Evolutionary conservation across 2,888 invertebrate species (phyloP).

Genomic region (Meloe dianella): DNA sequence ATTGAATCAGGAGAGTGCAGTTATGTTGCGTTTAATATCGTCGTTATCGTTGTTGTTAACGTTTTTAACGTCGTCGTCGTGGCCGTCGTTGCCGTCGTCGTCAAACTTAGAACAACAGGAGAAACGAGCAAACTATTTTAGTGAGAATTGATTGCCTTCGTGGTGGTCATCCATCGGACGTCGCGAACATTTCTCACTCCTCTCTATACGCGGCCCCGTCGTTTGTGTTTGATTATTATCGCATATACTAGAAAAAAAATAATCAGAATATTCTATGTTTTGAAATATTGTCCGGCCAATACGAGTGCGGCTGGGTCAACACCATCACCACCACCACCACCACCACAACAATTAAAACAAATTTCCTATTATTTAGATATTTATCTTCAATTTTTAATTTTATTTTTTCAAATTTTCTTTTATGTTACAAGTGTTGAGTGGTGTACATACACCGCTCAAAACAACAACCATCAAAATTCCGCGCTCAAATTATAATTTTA

Average conservation of each 20-base stretch:
- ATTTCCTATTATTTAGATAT: conserved; percentile 50
- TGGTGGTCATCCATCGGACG: conserved; percentile 32
- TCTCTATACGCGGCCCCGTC: not conserved
- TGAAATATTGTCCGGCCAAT: conserved; percentile 1
- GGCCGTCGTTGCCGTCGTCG: not conserved
- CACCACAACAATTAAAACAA: conserved; percentile 19
- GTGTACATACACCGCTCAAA: conserved; percentile 31
- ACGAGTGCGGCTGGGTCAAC: not conserved
- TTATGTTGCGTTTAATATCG: conserved; percentile 50
- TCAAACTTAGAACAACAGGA: conserved; percentile 2
- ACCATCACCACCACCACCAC: not conserved
- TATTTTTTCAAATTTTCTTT: conserved; percentile 28
- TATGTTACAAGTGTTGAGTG: conserved; percentile 41
- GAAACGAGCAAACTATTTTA: conserved; percentile 55
- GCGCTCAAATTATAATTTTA: conserved; percentile 58
- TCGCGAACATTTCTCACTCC: conserved; percentile 23
- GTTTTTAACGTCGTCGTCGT: not conserved
- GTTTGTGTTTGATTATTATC: not conserved
- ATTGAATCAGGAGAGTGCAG: conserved; percentile 52
- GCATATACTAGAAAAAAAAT: not conserved
- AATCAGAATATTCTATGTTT: not conserved
- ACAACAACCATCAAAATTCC: conserved; percentile 58
- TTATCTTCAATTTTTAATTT: conserved; percentile 32
- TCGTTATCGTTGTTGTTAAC: not conserved
- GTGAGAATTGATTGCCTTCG: conserved; percentile 57